Percentiles rank a stretch among this genome's conserved stretches.
phyloP scores from a whole-genome alignment of 2,888 invertebrate species.

The Suillia variegata region DNA sequence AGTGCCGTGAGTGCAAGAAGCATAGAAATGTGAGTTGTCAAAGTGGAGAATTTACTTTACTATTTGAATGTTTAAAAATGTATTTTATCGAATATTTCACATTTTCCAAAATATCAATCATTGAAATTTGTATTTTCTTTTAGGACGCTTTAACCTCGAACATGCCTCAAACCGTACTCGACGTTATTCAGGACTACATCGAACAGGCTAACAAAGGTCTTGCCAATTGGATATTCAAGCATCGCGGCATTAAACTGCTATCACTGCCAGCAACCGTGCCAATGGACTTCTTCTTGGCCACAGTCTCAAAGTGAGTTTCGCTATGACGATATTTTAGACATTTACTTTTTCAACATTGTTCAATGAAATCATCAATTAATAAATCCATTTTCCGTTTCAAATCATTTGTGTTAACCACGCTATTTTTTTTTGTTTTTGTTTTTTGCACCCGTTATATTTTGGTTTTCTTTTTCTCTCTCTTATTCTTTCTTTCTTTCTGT shows the following conservation, averaged over 20 bases:
- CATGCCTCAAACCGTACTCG: slow-evolving; percentile 87
- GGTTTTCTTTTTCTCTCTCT: slow-evolving; percentile 1
- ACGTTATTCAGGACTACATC: slow-evolving; percentile 90
- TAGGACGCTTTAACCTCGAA: slow-evolving; percentile 87
- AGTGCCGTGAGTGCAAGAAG: slow-evolving; percentile 85
- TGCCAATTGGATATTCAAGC: slow-evolving; percentile 87
- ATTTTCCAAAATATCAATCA: neutral
- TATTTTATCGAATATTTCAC: neutral
- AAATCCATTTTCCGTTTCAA: neutral
- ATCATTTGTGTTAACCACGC: neutral
- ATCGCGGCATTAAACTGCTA: slow-evolving; percentile 79
- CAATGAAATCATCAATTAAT: neutral
- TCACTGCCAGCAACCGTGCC: slow-evolving; percentile 88
- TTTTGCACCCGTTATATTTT: neutral
- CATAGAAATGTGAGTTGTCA: slow-evolving; percentile 75
- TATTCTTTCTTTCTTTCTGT: slow-evolving; percentile 23
- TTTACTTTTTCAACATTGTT: neutral
- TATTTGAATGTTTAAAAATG: no score
- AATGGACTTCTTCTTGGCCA: slow-evolving; percentile 84
- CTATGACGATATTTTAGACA: neutral
- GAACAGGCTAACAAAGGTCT: slow-evolving; percentile 90
- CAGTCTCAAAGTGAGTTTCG: slow-evolving; percentile 82
- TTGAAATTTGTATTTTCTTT: slow-evolving; percentile 3
- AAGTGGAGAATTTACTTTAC: neutral
- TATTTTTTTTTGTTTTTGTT: neutral